A percentile compares a stretch with the other conserved stretches of the same genome.
These are phyloP conservation scores for Abrostola triplasia DNA, from an alignment of 2,888 invertebrate genomes.

Conservation along the genomic window DNA sequence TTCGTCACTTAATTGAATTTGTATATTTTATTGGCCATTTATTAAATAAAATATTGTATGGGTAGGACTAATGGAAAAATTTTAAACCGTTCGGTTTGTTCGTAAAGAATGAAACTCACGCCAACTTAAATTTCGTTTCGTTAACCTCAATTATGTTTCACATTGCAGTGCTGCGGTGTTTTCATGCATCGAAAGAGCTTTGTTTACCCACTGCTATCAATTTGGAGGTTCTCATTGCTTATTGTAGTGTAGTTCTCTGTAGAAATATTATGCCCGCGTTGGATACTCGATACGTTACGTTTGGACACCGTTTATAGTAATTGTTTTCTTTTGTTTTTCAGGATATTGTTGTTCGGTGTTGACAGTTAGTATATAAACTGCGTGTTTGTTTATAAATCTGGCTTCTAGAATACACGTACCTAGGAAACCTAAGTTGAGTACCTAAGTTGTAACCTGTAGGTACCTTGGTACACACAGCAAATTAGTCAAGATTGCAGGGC, in stretches of 20 bases:
- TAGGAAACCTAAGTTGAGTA: too few species aligned
- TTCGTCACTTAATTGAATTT: constrained; percentile 27
- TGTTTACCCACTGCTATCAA: constrained; percentile 60
- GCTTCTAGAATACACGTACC: too few species aligned
- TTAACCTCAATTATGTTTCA: constrained; percentile 63
- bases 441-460: too few species aligned
- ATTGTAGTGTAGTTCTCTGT: constrained; percentile 39
- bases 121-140: constrained; percentile 56
- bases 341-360: too few species aligned
- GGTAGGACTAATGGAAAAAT: constrained; percentile 7
- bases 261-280: constrained; percentile 36
- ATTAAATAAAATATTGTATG: constrained; percentile 16
- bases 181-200: constrained; percentile 61
- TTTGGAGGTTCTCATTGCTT: constrained; percentile 55
- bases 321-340: constrained; percentile 12
- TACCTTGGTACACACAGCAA: too few species aligned
- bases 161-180: constrained; percentile 62
- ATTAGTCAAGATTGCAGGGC: too few species aligned
- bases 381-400: too few species aligned
- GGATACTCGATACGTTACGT: constrained; percentile 45
- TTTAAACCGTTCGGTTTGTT: constrained; percentile 20
- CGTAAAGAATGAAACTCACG: constrained; percentile 37
- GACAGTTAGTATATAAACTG: too few species aligned
- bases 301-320: constrained; percentile 25
- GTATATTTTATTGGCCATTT: constrained; percentile 1